Conservation (phyloP, 1,140 invertebrate genomes). For the Reticulitermes speratus region DNA sequence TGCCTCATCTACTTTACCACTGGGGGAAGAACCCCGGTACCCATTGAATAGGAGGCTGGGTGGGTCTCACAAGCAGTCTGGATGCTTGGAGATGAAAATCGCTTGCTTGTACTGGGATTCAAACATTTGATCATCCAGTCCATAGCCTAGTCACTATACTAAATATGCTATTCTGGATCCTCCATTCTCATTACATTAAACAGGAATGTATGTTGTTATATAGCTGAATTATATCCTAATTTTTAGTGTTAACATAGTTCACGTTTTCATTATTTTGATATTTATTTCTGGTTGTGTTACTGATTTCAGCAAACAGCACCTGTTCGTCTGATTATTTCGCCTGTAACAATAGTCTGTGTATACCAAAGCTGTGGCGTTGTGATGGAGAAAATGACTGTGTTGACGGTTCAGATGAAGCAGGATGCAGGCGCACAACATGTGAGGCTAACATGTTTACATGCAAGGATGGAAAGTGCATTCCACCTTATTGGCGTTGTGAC, state of each 20-base stretch:
- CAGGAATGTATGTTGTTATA: not conserved
- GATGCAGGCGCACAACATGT: slow-evolving; percentile 45
- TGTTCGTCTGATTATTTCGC: slow-evolving; percentile 62
- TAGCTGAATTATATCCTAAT: not conserved
- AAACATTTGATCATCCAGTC: no score
- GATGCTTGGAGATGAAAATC: no score
- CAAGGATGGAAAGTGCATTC: slow-evolving; percentile 64
- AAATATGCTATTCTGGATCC: no score
- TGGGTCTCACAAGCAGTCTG: no score
- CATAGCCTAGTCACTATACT: no score
- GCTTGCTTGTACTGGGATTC: no score
- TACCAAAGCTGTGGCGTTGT: slow-evolving; percentile 62
- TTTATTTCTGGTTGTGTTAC: no score
- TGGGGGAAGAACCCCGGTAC: no score
- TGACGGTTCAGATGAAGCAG: slow-evolving; percentile 52
- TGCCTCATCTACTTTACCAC: no score
- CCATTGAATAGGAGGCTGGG: no score
- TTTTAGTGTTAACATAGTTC: not conserved
- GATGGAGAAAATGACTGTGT: slow-evolving; percentile 46
- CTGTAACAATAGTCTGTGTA: slow-evolving; percentile 66
- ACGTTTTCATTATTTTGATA: no score
- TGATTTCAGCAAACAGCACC: slow-evolving; percentile 44
- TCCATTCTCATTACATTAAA: not conserved
- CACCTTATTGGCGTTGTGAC: slow-evolving; percentile 67
- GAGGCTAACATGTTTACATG: slow-evolving; percentile 46